These are phyloP conservation scores for Heterodera schachtii DNA, from an alignment of 1,140 invertebrate species.

Conservation along the genomic window DNA sequence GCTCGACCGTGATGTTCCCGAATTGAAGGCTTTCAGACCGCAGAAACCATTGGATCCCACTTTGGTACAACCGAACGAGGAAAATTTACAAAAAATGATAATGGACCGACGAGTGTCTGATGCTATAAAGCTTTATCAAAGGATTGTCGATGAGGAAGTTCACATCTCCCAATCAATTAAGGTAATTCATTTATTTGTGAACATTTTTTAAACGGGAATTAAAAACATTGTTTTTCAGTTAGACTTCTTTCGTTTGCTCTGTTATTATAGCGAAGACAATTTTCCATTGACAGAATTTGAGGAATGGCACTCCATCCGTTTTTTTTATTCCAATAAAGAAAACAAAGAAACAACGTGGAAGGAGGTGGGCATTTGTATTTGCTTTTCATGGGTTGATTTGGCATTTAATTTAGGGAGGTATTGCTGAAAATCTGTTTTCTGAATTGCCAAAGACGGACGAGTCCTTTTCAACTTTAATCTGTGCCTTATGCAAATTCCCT, in stretches of 20 bases:
- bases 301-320: slow-evolving; percentile 51
- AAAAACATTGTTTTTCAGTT: slow-evolving; percentile 29
- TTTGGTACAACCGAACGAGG: slow-evolving; percentile 46
- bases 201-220: not conserved
- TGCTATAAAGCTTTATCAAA: slow-evolving; percentile 47
- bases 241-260: slow-evolving; percentile 40
- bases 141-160: slow-evolving; percentile 29
- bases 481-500: slow-evolving; percentile 41
- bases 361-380: not conserved
- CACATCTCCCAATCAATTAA: slow-evolving; percentile 29
- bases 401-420: slow-evolving; percentile 21
- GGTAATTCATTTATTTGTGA: not conserved
- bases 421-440: slow-evolving; percentile 47
- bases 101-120: slow-evolving; percentile 37
- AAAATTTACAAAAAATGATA: slow-evolving; percentile 40
- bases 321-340: slow-evolving; percentile 23
- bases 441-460: slow-evolving; percentile 36
- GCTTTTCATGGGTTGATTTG: no score
- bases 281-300: slow-evolving; percentile 42
- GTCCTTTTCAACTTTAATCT: slow-evolving; percentile 48
- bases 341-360: slow-evolving; percentile 13
- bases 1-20: slow-evolving; percentile 61
- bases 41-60: slow-evolving; percentile 49
- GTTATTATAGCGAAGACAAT: slow-evolving; percentile 51
- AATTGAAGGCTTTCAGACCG: slow-evolving; percentile 53